Evolutionary conservation across 2,888 invertebrate genomes (phyloP).

Genomic region (Epinotia ramella): DNA sequence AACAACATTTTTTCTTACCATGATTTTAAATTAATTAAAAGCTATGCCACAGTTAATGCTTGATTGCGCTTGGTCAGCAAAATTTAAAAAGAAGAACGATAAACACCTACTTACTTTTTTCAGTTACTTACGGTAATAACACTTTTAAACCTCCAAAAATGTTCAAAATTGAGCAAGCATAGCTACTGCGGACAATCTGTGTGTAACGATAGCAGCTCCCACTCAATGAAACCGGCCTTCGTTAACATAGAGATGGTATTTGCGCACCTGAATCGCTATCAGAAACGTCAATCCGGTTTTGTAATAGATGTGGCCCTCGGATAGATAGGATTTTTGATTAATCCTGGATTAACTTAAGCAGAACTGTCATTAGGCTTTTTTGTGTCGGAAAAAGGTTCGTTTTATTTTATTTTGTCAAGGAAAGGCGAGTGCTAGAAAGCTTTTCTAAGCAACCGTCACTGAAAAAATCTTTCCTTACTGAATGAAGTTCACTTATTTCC

Average conservation of each 20-base stretch:
- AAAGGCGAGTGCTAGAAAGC: background rate
- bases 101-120: no score
- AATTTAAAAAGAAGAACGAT: no score
- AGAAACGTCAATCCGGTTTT: constrained; percentile 31
- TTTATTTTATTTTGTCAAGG: background rate
- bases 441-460: background rate
- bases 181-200: constrained; percentile 29
- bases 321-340: constrained; percentile 25
- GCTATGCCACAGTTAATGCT: no score
- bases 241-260: constrained; percentile 44
- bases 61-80: no score
- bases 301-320: constrained; percentile 25
- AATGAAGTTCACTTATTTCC: no score
- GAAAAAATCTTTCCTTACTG: background rate
- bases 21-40: no score
- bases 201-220: background rate
- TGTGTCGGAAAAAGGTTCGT: background rate
- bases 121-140: no score
- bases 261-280: constrained; percentile 40
- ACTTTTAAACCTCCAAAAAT: no score
- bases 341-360: constrained; percentile 19
- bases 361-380: constrained; percentile 15
- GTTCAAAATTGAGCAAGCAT: background rate
- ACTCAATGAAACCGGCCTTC: constrained; percentile 52
- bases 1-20: no score